Evolutionary conservation across 2,113 vertebrate genomes (phyloP).

Genomic region (Cavia porcellus): DNA sequence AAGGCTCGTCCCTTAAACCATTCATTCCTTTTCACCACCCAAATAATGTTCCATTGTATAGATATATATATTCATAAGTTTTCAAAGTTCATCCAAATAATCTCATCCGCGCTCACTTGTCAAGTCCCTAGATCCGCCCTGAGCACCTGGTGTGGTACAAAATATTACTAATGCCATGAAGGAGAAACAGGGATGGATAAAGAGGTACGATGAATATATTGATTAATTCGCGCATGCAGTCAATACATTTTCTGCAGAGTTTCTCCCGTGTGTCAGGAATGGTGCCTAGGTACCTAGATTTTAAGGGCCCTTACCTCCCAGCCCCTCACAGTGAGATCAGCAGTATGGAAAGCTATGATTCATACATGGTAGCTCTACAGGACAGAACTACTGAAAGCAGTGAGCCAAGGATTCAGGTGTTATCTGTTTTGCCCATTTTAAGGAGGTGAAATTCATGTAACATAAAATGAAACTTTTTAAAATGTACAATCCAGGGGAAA

Average conservation of each 20-base stretch:
- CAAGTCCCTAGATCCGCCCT: neutral
- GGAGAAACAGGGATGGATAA: neutral
- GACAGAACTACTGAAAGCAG: neutral
- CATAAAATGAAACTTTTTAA: neutral
- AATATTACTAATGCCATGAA: neutral
- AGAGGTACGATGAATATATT: neutral
- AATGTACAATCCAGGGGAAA: neutral
- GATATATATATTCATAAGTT: neutral
- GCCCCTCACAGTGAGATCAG: neutral
- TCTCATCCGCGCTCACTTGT: neutral
- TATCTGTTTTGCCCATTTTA: constrained; percentile 15
- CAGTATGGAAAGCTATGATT: neutral
- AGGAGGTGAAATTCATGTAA: constrained; percentile 5
- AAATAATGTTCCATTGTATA: neutral
- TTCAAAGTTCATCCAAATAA: neutral
- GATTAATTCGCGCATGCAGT: neutral
- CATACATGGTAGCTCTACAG: neutral
- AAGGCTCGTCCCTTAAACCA: neutral
- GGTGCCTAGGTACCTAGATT: neutral
- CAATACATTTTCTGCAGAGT: neutral
- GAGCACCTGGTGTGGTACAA: neutral
- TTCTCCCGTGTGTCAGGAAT: neutral
- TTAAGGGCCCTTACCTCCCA: neutral
- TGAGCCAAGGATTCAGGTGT: neutral
- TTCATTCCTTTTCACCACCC: neutral